Evolutionary conservation across 2,888 invertebrate genomes (phyloP), one percentile per base, ranked within the genome.

Genomic region (Drosophila multiciliata): DNA sequence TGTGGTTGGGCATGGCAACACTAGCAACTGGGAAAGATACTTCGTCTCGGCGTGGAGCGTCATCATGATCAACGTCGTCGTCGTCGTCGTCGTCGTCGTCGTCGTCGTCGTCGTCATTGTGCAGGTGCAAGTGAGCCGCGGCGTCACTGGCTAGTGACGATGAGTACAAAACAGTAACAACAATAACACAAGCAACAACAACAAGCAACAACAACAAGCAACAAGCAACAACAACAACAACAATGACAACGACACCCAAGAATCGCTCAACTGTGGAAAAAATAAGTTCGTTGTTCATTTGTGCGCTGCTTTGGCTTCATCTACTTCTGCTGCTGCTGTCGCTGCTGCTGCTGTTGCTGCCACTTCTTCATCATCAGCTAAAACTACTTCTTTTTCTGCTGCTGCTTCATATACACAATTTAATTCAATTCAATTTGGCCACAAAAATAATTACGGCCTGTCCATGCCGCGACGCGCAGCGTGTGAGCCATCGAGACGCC

Each of bases 371-470:
- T 20, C 38, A 20, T 17, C 36, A 45, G 26, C 45, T 32, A 33
- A 55, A 60, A 48, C 60, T 59, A 29, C 73, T 71, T 59, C 50
- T 66, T 36, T 53, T 63, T 64, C 54, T 66, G n/a, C 55, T 55
- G 59, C 60, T 75, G 67, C 73, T 72, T 71, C 75, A 72, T 81
- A 73, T 75, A 74, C 83, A 76, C 84, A 77, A 79, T 79, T 86
- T 88, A 87, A 88, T 87, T 88, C 88, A 87, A 87, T 89, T 88
- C 88, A 89, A 85, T 89, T 89, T 89, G 88, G 90, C 85, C 87
- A 83, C 85, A 87, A 80, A 82, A 84, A 82, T 84, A 87, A 87
- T 87, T 88, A 88, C 88, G 78, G 77, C 73, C 86, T 88, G 88
- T 80, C 88, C 87, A 86, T 75, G 82, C 78, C 84, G 78, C 84